Evolutionary conservation across 2,888 invertebrate genomes (phyloP), one percentile per base, ranked within the genome.

Genomic region (Pachliopta kotzebuea): DNA sequence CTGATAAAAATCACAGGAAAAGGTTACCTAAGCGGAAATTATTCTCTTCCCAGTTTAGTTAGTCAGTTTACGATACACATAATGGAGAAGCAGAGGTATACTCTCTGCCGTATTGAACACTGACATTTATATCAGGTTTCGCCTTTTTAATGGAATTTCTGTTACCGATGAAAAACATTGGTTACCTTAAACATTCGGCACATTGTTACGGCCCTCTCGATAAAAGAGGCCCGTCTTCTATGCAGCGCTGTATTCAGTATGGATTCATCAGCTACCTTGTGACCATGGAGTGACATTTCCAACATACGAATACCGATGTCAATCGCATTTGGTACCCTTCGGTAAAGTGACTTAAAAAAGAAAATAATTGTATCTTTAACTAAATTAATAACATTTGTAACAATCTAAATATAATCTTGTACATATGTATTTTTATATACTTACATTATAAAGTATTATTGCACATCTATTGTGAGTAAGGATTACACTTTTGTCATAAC

Each of bases 261-360:
- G 31, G 90, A 84, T 0, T 93, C 92, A 55, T 93, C 92, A 0
- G 93, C 87, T 1, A 94, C 90, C n/a, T 85, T 76, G 74, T 93
- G 93, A 0, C 95, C 95, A 74, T 93, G 94, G 14, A 95, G 74
- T 0, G 94, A 91, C 76, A 95, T 83, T 73, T 95, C 95, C 23
- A 92, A 60, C 75, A 94, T 92, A 65, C 92, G 92, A 17, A 92
- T 77, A 9, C 77, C 75, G 7, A 93, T 73, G 26, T 89, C 83
- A 9, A 94, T 82, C 63, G 92, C 76, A 26, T 86, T 74, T 0
- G 84, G 83, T 0, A 88, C 76, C 53, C 77, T 75, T 4, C 76
- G 79, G 69, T 94, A 89, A 23, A 93, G 61, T 8, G 88, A 75
- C 93, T 94, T 75, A 37, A 86, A 52, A 50, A 11, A 9, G 21